Percentiles rank a stretch among this genome's conserved stretches.
phyloP scores from a whole-genome alignment of 2,888 invertebrate genomes.

The Hypomecis atomaria region DNA sequence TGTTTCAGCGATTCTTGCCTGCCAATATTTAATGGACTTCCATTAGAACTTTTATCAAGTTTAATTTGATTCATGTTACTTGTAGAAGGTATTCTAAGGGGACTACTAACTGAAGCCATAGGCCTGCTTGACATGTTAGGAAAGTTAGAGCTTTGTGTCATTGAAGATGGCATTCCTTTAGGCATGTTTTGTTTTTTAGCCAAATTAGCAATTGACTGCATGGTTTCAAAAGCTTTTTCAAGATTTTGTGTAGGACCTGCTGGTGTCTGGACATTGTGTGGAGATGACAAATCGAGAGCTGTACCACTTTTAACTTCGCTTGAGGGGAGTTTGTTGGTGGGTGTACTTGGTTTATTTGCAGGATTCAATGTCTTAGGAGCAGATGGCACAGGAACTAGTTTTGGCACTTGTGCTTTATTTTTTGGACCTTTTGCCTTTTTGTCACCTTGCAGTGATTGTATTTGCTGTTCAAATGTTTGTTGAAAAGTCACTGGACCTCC shows the following conservation, averaged over 20 bases:
- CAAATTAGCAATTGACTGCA: conserved; percentile 81
- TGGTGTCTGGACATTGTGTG: conserved; percentile 73
- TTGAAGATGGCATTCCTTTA: conserved; percentile 61
- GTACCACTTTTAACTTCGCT: conserved; percentile 67
- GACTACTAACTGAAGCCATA: conserved; percentile 54
- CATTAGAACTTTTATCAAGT: conserved; percentile 63
- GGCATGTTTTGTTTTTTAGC: conserved; percentile 78
- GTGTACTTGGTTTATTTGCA: conserved; percentile 64
- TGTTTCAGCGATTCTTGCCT: conserved; percentile 63
- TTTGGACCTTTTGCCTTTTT: conserved; percentile 76
- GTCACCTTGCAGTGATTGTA: conserved; percentile 72
- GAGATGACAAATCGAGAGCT: conserved; percentile 79
- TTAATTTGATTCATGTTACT: conserved; percentile 66
- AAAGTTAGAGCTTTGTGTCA: conserved; percentile 66
- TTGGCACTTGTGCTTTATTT: conserved; percentile 78
- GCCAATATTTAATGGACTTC: conserved; percentile 52
- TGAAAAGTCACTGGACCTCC: conserved; percentile 79
- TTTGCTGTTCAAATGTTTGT: conserved; percentile 81
- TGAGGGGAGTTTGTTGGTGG: conserved; percentile 56
- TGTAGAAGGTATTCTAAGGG: conserved; percentile 68
- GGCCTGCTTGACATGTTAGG: conserved; percentile 64
- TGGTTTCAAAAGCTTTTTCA: conserved; percentile 77
- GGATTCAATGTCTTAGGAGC: conserved; percentile 72
- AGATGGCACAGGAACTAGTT: conserved; percentile 76
- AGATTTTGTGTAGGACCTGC: conserved; percentile 72